Evolutionary conservation across 2,888 invertebrate species (phyloP).

Genomic region (Teleogryllus oceanicus): DNA sequence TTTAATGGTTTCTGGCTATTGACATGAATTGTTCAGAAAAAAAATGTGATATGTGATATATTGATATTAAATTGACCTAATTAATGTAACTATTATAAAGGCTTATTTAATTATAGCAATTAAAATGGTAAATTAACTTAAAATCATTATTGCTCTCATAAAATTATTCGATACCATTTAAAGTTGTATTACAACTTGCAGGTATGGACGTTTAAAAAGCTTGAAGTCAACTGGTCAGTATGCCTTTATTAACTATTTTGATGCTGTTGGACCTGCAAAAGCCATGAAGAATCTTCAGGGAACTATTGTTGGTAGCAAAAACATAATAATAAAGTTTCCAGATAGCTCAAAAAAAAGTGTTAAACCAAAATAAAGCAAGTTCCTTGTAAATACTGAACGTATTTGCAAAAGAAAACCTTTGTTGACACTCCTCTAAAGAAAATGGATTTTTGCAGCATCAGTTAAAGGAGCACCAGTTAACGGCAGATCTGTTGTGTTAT

Average conservation of each 20-base stretch:
- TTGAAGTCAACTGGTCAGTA: background rate
- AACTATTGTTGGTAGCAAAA: slow-evolving; percentile 22
- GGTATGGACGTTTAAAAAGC: slow-evolving; percentile 28
- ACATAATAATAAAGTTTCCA: slow-evolving; percentile 27
- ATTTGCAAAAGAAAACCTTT: background rate
- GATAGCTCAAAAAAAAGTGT: slow-evolving; percentile 18
- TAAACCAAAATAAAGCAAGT: background rate
- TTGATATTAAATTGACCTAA: too few relatives aligned
- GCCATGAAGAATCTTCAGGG: slow-evolving; percentile 30
- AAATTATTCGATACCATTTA: background rate
- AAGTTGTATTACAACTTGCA: slow-evolving; percentile 22
- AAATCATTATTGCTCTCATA: background rate
- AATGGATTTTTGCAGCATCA: too few relatives aligned
- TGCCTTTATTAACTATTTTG: slow-evolving; percentile 28
- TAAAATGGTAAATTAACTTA: background rate
- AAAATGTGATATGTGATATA: too few relatives aligned
- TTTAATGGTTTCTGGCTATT: too few relatives aligned
- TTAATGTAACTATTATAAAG: too few relatives aligned
- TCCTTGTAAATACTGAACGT: background rate
- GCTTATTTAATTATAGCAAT: too few relatives aligned
- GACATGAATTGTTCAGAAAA: too few relatives aligned
- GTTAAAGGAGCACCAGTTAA: too few relatives aligned
- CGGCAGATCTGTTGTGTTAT: too few relatives aligned
- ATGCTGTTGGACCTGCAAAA: slow-evolving; percentile 26
- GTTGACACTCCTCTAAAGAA: too few relatives aligned